Conservation (phyloP, 2,888 invertebrate species). For the Coenonympha glycerion region DNA sequence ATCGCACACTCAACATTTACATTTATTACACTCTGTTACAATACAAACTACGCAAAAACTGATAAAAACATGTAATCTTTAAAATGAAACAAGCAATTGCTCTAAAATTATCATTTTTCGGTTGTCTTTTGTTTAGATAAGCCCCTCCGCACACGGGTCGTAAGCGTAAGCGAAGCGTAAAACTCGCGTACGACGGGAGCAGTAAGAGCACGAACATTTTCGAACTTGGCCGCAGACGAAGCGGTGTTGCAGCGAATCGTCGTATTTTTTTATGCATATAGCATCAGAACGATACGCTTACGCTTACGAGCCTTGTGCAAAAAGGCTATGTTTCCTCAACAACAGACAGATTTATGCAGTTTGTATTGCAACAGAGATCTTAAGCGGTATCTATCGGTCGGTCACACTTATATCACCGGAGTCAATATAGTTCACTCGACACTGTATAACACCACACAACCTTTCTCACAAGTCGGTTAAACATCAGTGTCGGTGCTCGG, state of each 20-base stretch:
- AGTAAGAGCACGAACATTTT: no score
- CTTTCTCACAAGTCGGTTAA: not conserved
- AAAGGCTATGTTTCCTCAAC: not conserved
- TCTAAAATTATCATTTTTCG: no score
- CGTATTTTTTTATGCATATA: no score
- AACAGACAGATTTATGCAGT: not conserved
- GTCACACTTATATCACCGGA: not conserved
- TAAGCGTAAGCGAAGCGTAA: no score
- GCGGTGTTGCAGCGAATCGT: no score
- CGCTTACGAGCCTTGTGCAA: no score
- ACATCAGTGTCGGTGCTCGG: constrained; percentile 11
- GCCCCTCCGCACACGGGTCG: no score
- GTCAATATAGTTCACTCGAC: constrained; percentile 6
- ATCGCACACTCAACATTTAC: constrained; percentile 8
- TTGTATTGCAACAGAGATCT: not conserved
- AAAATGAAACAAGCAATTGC: not conserved
- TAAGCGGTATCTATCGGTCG: not conserved
- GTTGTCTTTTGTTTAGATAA: no score
- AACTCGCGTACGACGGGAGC: no score
- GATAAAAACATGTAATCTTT: not conserved
- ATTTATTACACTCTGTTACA: not conserved
- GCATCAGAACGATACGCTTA: no score
- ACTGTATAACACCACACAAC: not conserved
- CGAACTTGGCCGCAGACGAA: no score
- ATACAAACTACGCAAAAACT: not conserved